These are phyloP conservation scores for Drosophila ezoana DNA, from an alignment of 2,888 invertebrate genomes.

Conservation along the genomic window DNA sequence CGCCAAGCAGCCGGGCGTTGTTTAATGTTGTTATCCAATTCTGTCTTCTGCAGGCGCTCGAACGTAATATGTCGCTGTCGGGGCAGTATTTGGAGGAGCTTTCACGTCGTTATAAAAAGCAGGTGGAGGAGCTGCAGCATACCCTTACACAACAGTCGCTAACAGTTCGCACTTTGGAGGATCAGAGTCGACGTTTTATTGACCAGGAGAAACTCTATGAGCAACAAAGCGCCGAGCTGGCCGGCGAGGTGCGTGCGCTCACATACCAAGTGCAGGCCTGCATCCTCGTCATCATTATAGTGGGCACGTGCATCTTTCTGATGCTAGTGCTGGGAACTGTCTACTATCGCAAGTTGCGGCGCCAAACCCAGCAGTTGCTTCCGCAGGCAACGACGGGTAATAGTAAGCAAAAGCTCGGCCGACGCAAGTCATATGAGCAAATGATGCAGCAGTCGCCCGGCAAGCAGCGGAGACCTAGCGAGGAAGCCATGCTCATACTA, in stretches of 20 bases:
- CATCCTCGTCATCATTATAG: constrained; percentile 82
- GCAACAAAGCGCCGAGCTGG: constrained; percentile 90
- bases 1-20: constrained; percentile 15
- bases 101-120: constrained; percentile 97
- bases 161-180: constrained; percentile 90
- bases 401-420: constrained; percentile 74
- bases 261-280: constrained; percentile 87
- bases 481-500: constrained; percentile 88
- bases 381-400: constrained; percentile 18
- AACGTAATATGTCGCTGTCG: constrained; percentile 98
- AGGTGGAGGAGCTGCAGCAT: constrained; percentile 97
- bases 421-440: constrained; percentile 89
- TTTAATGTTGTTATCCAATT: constrained; percentile 16
- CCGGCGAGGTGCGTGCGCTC: constrained; percentile 88
- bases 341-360: constrained; percentile 81
- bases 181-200: constrained; percentile 89
- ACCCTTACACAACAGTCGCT: constrained; percentile 93
- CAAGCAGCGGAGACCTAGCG: constrained; percentile 89
- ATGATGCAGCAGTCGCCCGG: constrained; percentile 83
- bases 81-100: constrained; percentile 98
- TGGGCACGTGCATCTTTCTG: constrained; percentile 82
- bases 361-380: constrained; percentile 72
- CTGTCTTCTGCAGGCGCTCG: constrained; percentile 89
- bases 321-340: constrained; percentile 81
- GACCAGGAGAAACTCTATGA: constrained; percentile 92